These are phyloP conservation scores for Enteromius radiatus DNA, from an alignment of 2,797 vertebrate genomes.

Conservation along the genomic window DNA sequence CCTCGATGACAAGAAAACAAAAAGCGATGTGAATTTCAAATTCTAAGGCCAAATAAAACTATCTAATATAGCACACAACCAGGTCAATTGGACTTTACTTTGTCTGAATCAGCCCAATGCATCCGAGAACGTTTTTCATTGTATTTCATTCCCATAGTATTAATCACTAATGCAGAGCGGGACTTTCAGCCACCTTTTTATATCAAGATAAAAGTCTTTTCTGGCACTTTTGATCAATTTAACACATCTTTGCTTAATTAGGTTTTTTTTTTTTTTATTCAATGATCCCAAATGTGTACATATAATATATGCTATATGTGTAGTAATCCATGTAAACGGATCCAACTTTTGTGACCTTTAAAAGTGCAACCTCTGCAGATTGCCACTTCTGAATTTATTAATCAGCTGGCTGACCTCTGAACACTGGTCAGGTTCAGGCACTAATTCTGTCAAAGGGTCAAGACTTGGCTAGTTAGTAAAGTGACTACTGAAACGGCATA, in stretches of 20 bases:
- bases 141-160: no score
- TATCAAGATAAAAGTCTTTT: no score
- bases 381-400: constrained; percentile 10
- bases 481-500: background rate
- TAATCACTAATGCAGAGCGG: background rate
- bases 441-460: background rate
- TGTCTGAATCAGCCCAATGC: background rate
- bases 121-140: no score
- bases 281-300: background rate
- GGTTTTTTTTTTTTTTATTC: background rate
- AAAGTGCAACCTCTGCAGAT: constrained; percentile 16
- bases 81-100: background rate
- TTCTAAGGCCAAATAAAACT: background rate
- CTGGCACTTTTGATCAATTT: background rate
- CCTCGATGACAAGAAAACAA: background rate
- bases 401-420: constrained; percentile 46
- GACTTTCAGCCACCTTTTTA: no score
- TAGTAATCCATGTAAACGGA: background rate
- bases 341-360: background rate
- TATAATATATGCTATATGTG: background rate
- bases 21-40: no score
- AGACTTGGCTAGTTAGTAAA: background rate
- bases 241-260: background rate
- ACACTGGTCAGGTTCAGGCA: constrained; percentile 50
- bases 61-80: background rate